Percentiles rank a stretch among this genome's conserved stretches.
Evolutionary conservation across 2,113 vertebrate genomes (phyloP).

Genomic region (Pachyramphus minor): DNA sequence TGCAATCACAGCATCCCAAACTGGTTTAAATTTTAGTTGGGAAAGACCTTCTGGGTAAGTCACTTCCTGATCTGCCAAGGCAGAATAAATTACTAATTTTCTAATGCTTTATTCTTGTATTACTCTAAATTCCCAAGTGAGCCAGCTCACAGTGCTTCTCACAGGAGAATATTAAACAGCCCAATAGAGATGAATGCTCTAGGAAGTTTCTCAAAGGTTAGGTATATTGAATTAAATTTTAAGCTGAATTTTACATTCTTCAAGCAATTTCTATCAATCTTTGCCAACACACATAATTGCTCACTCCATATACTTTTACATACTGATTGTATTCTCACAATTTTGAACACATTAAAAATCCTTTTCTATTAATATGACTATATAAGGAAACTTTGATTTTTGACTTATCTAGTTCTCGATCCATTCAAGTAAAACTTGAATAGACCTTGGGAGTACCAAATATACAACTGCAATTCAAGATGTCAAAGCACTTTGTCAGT

Average conservation of each 20-base stretch:
- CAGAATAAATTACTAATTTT: background rate
- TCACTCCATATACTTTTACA: background rate
- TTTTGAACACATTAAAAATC: background rate
- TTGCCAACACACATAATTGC: background rate
- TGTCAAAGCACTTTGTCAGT: background rate
- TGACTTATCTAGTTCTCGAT: background rate
- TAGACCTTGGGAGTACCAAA: background rate
- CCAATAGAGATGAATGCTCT: background rate
- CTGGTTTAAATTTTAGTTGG: background rate
- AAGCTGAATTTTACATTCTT: background rate
- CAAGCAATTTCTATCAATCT: background rate
- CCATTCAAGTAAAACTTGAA: background rate
- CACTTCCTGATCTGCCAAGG: background rate
- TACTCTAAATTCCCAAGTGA: background rate
- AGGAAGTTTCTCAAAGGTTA: background rate
- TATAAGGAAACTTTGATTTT: background rate
- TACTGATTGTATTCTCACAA: background rate
- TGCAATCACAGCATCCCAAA: background rate
- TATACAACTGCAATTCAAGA: background rate
- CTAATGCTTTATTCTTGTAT: background rate
- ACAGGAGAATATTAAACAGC: background rate
- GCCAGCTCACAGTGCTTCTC: background rate
- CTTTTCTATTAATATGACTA: background rate
- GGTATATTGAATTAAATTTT: background rate
- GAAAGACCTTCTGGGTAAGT: background rate